phyloP scores from a whole-genome alignment of 2,113 vertebrate genomes.

The Paratilapia polleni region DNA sequence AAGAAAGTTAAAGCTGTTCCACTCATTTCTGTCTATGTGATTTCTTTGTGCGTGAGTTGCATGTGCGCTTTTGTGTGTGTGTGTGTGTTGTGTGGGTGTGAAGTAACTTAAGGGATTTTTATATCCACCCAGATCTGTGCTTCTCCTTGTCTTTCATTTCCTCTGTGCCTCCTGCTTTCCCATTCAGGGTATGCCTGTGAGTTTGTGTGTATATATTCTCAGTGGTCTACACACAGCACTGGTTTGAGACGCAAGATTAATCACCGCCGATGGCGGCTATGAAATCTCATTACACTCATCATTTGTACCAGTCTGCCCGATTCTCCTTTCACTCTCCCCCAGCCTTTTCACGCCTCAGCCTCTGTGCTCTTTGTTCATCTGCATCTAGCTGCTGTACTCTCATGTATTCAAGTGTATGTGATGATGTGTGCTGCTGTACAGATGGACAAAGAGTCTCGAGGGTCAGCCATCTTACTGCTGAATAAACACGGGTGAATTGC shows the following conservation, averaged over 20 bases:
- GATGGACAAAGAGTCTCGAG: constrained; percentile 15
- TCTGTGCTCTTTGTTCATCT: constrained; percentile 51
- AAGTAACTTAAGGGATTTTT: constrained; percentile 69
- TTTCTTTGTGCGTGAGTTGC: constrained; percentile 24
- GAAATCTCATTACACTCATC: constrained; percentile 84
- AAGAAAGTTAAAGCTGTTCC: constrained; percentile 37
- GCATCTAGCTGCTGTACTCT: constrained; percentile 37
- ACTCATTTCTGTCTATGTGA: constrained; percentile 26
- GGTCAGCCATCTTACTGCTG: constrained; percentile 31
- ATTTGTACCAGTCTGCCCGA: constrained; percentile 77
- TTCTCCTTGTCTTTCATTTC: constrained; percentile 74
- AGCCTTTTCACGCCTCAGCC: constrained; percentile 38
- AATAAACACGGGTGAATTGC: constrained; percentile 51
- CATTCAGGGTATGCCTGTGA: constrained; percentile 32
- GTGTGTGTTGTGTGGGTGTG: constrained; percentile 10
- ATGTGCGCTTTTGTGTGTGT: not conserved
- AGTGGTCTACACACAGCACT: constrained; percentile 18
- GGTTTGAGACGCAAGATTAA: constrained; percentile 76
- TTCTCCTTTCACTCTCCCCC: constrained; percentile 49
- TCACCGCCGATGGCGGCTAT: constrained; percentile 80
- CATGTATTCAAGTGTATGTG: constrained; percentile 23
- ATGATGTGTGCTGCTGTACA: constrained; percentile 17
- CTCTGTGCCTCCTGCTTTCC: constrained; percentile 54
- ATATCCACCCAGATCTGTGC: constrained; percentile 51
- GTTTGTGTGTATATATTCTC: constrained; percentile 24